Evolutionary conservation across 2,797 vertebrate species (phyloP), one percentile per base, ranked within the genome.

Genomic region (Neosilurus hyrtlii): DNA sequence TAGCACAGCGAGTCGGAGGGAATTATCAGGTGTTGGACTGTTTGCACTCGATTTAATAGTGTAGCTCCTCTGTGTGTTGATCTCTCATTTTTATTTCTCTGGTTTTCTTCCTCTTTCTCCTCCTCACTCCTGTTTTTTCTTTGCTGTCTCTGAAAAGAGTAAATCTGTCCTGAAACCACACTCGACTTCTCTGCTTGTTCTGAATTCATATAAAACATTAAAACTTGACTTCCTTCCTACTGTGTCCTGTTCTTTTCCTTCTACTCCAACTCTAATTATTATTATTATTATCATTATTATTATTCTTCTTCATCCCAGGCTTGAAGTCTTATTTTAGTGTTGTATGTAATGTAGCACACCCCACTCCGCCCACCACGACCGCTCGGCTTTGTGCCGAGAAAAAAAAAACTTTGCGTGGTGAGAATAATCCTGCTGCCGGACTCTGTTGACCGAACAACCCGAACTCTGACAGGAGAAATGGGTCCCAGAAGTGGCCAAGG

Each of bases 201-300:
- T 92, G 90, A 91, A 91, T 89, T 90, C 90, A 94, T 93, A 92
- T 93, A 92, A 94, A 93, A 92, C 85, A 87, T 88, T 88, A 92
- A 82, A 86, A 24, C 72, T 57, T 26, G 10, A 26, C 63, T 77
- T 68, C 62, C 84, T 87, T 77, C 80, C 79, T 84, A 43, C 82
- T 84, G 89, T 83, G 80, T 86, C 79, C 80, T 79, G 1, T 63
- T 61, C 87, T 88, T 86, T 84, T 68, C 52, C 26, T 12, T 72
- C 43, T 43, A 43, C 43, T 43, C 4, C 43, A 43, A 5, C 43
- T 43, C 16, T 76, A 10, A 11, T 52, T 56, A 18, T 0, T 30
- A 3, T 24, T 85, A 30, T 30, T 30, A 1, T 30, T 30, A n/a
- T n/a, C n/a, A 18, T 0, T 30, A 3, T 24, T 85, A 30, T 30